These are phyloP conservation scores for Synodontis membranacea DNA, from an alignment of 2,113 vertebrate genomes.

Conservation along the genomic window DNA sequence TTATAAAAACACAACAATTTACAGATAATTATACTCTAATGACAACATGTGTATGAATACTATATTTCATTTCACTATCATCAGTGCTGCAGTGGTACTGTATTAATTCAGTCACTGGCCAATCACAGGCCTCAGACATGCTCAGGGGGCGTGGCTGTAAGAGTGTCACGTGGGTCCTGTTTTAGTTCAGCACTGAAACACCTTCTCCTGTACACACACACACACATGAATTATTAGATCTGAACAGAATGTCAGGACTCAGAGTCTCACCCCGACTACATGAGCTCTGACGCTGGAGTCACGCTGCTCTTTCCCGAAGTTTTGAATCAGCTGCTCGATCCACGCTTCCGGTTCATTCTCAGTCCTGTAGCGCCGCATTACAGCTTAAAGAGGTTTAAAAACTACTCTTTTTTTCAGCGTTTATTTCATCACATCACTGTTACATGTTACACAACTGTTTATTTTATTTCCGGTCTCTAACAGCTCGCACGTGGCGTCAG, in stretches of 20 bases:
- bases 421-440: background rate
- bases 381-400: background rate
- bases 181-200: no score
- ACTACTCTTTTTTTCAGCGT: background rate
- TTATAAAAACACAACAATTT: no score
- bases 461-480: background rate
- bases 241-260: background rate
- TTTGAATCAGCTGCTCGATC: conserved; percentile 46
- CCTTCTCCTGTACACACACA: no score
- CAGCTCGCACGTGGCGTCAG: background rate
- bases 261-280: conserved; percentile 40
- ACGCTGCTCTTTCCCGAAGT: conserved; percentile 1
- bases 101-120: no score
- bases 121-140: no score
- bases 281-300: conserved; percentile 9
- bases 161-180: no score
- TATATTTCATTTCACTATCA: no score
- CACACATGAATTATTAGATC: background rate
- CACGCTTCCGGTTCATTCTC: conserved; percentile 29
- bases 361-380: conserved; percentile 22
- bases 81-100: no score
- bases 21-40: no score
- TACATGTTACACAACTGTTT: background rate
- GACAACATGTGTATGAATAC: no score
- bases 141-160: no score